These are phyloP conservation scores for Hippocampus guttulatus DNA, from an alignment of 2,113 vertebrate genomes.

Conservation along the genomic window DNA sequence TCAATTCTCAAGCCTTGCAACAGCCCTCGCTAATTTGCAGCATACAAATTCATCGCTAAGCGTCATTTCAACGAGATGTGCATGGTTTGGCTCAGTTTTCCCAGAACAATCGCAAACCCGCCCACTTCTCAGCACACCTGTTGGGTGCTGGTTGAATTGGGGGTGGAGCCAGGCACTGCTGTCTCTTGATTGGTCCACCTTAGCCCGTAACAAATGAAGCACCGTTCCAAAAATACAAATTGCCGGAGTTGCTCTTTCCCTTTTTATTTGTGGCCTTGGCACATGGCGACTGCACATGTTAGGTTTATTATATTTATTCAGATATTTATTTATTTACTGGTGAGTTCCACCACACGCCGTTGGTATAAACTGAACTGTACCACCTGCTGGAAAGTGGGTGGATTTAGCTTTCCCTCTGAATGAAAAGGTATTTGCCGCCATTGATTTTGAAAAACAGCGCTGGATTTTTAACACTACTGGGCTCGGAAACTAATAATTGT, in stretches of 20 bases:
- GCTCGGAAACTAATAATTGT: neutral
- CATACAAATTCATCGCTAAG: neutral
- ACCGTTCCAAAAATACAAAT: neutral
- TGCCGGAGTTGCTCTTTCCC: neutral
- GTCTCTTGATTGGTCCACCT: neutral
- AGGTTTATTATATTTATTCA: neutral
- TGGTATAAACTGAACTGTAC: neutral
- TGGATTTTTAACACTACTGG: neutral
- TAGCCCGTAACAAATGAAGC: neutral
- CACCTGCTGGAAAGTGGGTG: neutral
- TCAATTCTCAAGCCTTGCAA: neutral
- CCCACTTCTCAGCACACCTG: neutral
- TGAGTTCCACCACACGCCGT: neutral
- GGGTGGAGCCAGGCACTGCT: neutral
- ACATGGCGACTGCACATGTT: neutral
- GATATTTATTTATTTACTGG: too few species aligned
- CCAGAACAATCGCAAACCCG: neutral
- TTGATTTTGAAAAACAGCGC: neutral
- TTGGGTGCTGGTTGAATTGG: too few species aligned
- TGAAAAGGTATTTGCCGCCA: neutral
- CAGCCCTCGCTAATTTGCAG: neutral
- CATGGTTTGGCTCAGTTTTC: neutral
- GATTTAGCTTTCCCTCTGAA: neutral
- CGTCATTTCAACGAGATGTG: neutral
- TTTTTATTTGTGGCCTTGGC: neutral